phyloP scores from a whole-genome alignment of 2,888 invertebrate species.

The Diachrysia chrysitis region DNA sequence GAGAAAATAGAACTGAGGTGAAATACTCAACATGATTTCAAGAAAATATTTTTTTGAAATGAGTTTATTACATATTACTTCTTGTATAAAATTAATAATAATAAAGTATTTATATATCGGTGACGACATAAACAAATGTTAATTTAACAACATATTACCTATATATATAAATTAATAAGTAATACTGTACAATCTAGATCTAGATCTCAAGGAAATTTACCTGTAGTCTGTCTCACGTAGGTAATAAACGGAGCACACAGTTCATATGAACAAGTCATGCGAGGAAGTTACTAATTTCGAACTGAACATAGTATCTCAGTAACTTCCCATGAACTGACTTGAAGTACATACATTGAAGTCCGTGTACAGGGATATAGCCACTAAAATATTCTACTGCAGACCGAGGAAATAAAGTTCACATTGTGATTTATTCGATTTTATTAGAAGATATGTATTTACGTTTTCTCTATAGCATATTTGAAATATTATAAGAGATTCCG shows the following conservation, averaged over 20 bases:
- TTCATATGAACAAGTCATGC: neutral
- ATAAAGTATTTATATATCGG: too few relatives aligned
- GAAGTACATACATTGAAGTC: neutral
- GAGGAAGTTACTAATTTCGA: neutral
- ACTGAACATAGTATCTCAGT: neutral
- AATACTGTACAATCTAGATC: too few relatives aligned
- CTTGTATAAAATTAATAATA: too few relatives aligned
- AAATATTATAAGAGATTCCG: constrained; percentile 18
- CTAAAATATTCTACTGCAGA: neutral
- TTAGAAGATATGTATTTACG: constrained; percentile 1
- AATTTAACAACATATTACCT: too few relatives aligned
- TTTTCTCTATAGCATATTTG: neutral
- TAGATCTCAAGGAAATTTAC: neutral
- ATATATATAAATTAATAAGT: too few relatives aligned
- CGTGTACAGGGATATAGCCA: neutral
- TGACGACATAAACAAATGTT: too few relatives aligned
- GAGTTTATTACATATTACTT: too few relatives aligned
- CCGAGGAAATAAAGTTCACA: neutral
- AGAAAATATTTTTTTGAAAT: neutral
- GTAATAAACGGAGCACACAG: constrained; percentile 5
- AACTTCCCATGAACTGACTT: neutral
- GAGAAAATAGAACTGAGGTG: neutral
- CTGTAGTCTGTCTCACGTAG: constrained; percentile 7
- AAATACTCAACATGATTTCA: neutral
- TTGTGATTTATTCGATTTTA: constrained; percentile 1